Base-by-base conservation (phyloP, 2,113 vertebrate genomes). In the Origma solitaria region DNA sequence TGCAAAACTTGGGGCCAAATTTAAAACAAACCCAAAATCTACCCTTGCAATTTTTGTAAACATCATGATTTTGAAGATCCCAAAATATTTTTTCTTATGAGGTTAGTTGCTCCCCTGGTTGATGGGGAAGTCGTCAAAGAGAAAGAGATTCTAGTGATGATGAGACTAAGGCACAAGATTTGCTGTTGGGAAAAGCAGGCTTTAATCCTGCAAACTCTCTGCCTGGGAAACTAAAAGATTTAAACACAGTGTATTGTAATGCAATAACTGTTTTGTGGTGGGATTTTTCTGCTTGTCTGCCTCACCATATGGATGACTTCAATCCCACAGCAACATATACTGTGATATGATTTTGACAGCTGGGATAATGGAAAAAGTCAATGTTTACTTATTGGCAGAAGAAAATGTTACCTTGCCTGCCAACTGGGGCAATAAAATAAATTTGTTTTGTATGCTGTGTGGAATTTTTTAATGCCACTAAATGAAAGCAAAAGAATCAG, bases 231-330 rank as follows among this genome's bases (percentile, higher is more conserved):
- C 21, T 3, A 51, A 47, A 65, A 54, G 3, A 79, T 40, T 91
- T 57, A 92, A 91, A 50, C 38, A 82, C 13, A 13, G 13, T 66
- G n/a, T 14, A 72, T 50, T 65, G 37, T 53, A 90, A 82, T 60
- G 58, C 68, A 88, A 37, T 50, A 83, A 88, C 27, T 65, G 35
- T 44, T 80, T 51, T 73, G 53, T 35, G n/a, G 49, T 30, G 38
- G 3, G 11, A 73, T 88, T 77, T 60, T 88, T 40, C 45, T 92
- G 60, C 62, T 90, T 83, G 42, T 66, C 76, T 92, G 76, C 47
- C 88, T 92, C 38, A 82, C 94, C 94, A 96, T 93, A 96, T 77
- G 92, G 94, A 93, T 70, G 71, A 94, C 50, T 93, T 97, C 90
- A 92, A 17, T 88, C 94, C 94, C 84, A 73, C 70, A 58, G 88